Conservation (phyloP, 2,888 invertebrate genomes). For the Parasteatoda lunata region DNA sequence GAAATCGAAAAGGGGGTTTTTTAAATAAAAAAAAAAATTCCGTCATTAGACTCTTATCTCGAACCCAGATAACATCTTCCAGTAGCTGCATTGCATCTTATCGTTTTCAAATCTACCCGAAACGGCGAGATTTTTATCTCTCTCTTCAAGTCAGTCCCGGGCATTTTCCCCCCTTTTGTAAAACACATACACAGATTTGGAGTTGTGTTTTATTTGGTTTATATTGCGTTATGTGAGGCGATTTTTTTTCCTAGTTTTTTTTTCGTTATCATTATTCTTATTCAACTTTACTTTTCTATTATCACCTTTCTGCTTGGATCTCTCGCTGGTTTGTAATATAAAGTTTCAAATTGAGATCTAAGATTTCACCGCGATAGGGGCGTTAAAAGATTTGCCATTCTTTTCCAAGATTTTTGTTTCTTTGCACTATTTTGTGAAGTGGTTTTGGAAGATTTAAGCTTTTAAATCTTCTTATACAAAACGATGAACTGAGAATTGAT, state of each 20-base stretch:
- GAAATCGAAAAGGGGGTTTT: constrained; percentile 18
- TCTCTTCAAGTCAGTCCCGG: constrained; percentile 1
- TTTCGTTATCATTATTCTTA: constrained; percentile 29
- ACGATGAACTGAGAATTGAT: too few species aligned
- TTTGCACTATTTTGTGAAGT: too few species aligned
- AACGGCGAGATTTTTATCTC: constrained; percentile 47
- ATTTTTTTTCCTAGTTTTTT: neutral
- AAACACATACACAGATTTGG: constrained; percentile 8
- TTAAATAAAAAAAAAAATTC: constrained; percentile 37
- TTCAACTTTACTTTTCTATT: constrained; percentile 43
- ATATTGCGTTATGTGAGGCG: constrained; percentile 17
- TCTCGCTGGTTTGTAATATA: constrained; percentile 47
- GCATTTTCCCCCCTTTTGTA: constrained; percentile 14
- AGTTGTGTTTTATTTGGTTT: constrained; percentile 44
- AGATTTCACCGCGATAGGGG: constrained; percentile 25
- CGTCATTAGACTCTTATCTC: constrained; percentile 61
- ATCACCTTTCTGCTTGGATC: constrained; percentile 21
- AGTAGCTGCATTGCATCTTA: constrained; percentile 53
- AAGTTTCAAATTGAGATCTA: constrained; percentile 47
- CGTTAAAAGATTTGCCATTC: constrained; percentile 28
- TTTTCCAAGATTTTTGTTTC: neutral
- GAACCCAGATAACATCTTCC: constrained; percentile 50
- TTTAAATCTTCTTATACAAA: too few species aligned
- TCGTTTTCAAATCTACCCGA: constrained; percentile 46
- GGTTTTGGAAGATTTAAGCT: too few species aligned